phyloP scores from a whole-genome alignment of 2,888 invertebrate species.

The Acleris laterana region DNA sequence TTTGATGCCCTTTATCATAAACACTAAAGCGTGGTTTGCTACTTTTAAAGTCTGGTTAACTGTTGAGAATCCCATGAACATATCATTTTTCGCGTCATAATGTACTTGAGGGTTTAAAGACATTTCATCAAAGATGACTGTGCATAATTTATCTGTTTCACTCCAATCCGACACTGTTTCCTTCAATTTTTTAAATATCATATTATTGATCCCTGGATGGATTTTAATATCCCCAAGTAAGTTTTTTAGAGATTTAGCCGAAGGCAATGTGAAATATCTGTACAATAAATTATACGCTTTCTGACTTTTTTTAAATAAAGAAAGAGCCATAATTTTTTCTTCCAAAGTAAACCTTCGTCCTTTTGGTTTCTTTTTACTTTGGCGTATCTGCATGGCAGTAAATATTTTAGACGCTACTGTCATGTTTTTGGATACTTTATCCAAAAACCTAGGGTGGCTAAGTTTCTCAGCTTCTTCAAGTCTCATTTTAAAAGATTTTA shows the following conservation, averaged over 20 bases:
- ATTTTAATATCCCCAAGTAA: slow-evolving; percentile 29
- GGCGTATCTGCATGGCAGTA: slow-evolving; percentile 10
- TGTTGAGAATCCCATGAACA: neutral
- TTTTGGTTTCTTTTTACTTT: slow-evolving; percentile 27
- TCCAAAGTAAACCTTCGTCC: slow-evolving; percentile 28
- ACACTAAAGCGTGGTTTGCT: slow-evolving; percentile 1
- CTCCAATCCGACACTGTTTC: slow-evolving; percentile 4
- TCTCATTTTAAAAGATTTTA: too few species aligned
- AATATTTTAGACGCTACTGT: slow-evolving; percentile 1
- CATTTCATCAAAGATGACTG: slow-evolving; percentile 43
- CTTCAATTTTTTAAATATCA: slow-evolving; percentile 32
- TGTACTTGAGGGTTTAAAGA: slow-evolving; percentile 37
- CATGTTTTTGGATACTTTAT: slow-evolving; percentile 4
- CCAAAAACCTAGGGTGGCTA: too few species aligned
- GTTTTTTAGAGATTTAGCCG: slow-evolving; percentile 26
- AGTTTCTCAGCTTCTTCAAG: too few species aligned
- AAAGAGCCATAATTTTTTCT: slow-evolving; percentile 29
- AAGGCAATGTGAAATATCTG: slow-evolving; percentile 27
- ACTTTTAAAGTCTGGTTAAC: neutral
- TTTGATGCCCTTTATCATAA: slow-evolving; percentile 3
- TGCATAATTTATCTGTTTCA: slow-evolving; percentile 28
- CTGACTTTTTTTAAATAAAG: slow-evolving; percentile 32
- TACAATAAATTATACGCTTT: slow-evolving; percentile 18
- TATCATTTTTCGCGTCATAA: slow-evolving; percentile 37
- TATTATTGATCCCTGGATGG: slow-evolving; percentile 13